These are phyloP conservation scores for Pomatorhinus ruficollis DNA, from an alignment of 2,113 vertebrate species.

Conservation along the genomic window DNA sequence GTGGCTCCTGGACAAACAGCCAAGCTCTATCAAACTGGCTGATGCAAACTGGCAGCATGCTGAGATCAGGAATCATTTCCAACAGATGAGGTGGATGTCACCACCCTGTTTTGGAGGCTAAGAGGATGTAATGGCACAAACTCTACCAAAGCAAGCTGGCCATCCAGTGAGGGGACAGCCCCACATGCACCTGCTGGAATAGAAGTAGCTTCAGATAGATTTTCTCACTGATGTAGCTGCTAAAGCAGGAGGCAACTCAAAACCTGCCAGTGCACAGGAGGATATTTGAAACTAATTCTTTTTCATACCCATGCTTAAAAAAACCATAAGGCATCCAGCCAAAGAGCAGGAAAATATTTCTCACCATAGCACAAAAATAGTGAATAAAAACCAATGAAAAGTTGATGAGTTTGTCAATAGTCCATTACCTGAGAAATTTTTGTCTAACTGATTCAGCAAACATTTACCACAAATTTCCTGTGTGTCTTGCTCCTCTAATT, in stretches of 20 bases:
- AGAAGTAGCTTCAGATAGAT: background rate
- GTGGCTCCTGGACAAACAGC: background rate
- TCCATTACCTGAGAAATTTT: background rate
- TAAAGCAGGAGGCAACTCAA: background rate
- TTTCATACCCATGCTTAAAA: background rate
- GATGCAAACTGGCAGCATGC: background rate
- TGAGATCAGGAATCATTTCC: background rate
- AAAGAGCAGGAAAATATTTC: background rate
- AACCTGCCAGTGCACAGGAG: background rate
- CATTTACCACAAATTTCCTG: background rate
- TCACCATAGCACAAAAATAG: background rate
- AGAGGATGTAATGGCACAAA: background rate
- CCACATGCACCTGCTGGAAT: background rate
- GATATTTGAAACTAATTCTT: background rate
- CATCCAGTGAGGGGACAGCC: background rate
- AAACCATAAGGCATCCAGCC: background rate
- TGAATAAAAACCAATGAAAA: background rate
- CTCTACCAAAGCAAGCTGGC: background rate
- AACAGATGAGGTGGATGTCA: background rate
- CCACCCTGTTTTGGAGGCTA: background rate
- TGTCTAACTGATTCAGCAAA: background rate
- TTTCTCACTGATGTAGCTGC: background rate
- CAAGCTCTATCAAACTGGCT: background rate
- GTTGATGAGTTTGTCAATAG: conserved; percentile 13
- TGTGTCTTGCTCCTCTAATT: background rate